Percentiles rank a stretch among this genome's conserved stretches.
These are phyloP conservation scores for Haemorhous mexicanus DNA, from an alignment of 2,113 vertebrate species.

Conservation along the genomic window DNA sequence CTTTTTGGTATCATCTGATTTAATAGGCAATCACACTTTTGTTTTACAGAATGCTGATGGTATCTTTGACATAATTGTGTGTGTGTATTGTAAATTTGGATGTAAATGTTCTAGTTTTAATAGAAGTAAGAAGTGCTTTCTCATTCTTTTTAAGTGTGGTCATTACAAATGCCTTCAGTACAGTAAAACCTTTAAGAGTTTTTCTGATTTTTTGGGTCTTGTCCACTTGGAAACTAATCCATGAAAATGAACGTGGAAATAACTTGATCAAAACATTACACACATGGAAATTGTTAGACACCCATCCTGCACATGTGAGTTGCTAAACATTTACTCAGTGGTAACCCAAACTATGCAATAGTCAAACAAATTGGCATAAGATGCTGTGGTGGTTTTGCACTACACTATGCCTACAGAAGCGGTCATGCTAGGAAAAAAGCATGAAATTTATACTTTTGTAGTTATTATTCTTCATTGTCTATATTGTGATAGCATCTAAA, in stretches of 20 bases:
- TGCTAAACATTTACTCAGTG: neutral
- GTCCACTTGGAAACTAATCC: slow-evolving; percentile 6
- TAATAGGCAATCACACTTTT: neutral
- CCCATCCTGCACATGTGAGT: neutral
- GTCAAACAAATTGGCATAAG: neutral
- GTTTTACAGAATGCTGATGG: neutral
- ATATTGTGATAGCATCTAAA: neutral
- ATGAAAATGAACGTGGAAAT: slow-evolving; percentile 14
- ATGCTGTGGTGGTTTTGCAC: neutral
- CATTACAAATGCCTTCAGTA: neutral
- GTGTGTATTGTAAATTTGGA: neutral
- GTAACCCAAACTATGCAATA: neutral
- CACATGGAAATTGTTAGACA: neutral
- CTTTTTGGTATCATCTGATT: neutral
- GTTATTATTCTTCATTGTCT: neutral
- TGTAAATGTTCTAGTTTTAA: neutral
- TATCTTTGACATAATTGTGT: neutral
- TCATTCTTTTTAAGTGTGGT: neutral
- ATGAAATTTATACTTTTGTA: neutral
- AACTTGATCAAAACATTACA: slow-evolving; percentile 15
- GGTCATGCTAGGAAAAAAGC: neutral
- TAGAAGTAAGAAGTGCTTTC: neutral
- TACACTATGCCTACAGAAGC: neutral
- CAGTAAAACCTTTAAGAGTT: neutral
- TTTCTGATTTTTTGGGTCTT: neutral